phyloP scores from a whole-genome alignment of 2,797 vertebrate species.

The Pipistrellus kuhlii region DNA sequence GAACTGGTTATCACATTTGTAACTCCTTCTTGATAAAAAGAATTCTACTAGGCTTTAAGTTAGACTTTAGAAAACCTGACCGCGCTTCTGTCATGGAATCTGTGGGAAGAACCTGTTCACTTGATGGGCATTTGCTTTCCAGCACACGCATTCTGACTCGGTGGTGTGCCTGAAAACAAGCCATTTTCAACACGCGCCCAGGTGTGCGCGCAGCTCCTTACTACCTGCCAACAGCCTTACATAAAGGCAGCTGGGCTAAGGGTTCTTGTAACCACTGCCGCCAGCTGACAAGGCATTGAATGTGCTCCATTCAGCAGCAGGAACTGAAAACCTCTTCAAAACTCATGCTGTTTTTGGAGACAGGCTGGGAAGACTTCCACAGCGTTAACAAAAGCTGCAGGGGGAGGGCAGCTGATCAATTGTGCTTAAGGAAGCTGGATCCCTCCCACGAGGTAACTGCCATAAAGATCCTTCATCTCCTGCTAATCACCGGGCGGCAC shows the following conservation, averaged over 20 bases:
- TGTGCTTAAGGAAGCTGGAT: not conserved
- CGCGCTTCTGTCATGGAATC: not conserved
- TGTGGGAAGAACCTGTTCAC: not conserved
- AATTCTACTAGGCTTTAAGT: not conserved
- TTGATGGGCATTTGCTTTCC: not conserved
- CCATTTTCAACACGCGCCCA: not conserved
- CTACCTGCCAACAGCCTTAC: constrained; percentile 12
- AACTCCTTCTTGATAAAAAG: not conserved
- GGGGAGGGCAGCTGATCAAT: not conserved
- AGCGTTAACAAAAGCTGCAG: not conserved
- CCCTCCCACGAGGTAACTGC: not conserved
- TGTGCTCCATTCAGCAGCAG: not conserved
- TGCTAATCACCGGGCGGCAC: not conserved
- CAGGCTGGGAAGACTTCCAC: not conserved
- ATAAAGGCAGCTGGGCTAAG: not conserved
- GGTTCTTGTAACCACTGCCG: not conserved
- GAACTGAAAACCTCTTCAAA: constrained; percentile 6
- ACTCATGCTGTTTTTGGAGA: constrained; percentile 25
- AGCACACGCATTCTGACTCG: not conserved
- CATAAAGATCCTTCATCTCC: not conserved
- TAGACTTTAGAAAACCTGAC: not conserved
- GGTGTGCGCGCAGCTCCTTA: not conserved
- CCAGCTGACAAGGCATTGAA: not conserved
- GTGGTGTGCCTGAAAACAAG: not conserved
- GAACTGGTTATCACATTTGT: not conserved